These are phyloP conservation scores for Galagoides demidoff DNA, from an alignment of 2,797 vertebrate genomes.

Conservation along the genomic window DNA sequence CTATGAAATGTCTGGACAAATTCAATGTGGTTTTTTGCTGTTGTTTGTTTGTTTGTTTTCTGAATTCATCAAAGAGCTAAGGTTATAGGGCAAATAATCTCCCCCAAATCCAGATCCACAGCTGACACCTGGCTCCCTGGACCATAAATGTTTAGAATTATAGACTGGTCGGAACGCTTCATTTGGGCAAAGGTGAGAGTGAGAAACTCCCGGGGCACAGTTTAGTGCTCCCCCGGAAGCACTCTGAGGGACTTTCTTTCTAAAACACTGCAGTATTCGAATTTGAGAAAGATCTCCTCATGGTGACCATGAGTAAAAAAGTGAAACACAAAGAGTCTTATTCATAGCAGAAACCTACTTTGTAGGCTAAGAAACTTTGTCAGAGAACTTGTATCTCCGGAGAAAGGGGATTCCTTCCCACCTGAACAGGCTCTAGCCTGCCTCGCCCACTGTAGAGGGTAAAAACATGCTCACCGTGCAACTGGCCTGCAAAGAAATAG, in stretches of 20 bases:
- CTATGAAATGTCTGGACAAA: neutral
- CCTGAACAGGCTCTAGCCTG: neutral
- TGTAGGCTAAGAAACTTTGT: neutral
- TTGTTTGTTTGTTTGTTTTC: neutral
- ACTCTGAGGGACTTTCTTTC: too few relatives aligned
- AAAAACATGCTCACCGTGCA: neutral
- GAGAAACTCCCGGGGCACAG: neutral
- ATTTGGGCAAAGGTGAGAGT: neutral
- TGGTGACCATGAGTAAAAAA: neutral
- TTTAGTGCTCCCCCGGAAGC: fast-evolving
- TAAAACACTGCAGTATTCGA: neutral
- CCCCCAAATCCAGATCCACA: neutral
- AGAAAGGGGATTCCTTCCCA: neutral
- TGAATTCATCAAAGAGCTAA: neutral
- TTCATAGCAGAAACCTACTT: neutral
- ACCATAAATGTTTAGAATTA: neutral
- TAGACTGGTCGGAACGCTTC: neutral
- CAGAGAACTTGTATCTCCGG: neutral
- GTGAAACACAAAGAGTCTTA: neutral
- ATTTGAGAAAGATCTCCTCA: neutral
- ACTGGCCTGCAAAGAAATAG: neutral
- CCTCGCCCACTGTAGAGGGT: neutral
- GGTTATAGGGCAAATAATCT: neutral
- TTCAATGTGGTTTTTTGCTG: neutral
- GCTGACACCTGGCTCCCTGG: neutral